Evolutionary conservation across 1,140 invertebrate genomes (phyloP).

Genomic region (Conus ventricosus): DNA sequence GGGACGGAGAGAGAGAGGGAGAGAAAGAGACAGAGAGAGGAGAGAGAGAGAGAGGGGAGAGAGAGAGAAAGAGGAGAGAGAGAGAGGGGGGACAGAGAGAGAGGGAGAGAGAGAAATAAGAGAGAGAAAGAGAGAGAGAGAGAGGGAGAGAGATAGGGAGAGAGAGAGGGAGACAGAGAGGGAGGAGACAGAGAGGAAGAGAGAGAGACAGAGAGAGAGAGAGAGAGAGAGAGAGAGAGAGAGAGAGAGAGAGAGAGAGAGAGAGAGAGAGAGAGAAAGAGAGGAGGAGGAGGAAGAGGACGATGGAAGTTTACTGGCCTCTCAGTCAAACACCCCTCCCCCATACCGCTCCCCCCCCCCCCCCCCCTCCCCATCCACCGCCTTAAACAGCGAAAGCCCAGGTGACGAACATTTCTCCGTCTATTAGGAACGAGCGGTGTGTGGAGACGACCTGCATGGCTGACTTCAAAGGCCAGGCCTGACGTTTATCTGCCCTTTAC

Average conservation of each 20-base stretch:
- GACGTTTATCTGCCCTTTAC: too few species aligned
- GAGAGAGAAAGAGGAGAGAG: neutral
- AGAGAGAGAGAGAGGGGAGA: neutral
- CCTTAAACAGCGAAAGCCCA: too few species aligned
- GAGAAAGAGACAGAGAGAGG: neutral
- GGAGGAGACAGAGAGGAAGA: neutral
- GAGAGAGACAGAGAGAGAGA: constrained; percentile 16
- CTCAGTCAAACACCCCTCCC: too few species aligned
- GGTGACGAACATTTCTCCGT: too few species aligned
- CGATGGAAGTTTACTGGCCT: neutral
- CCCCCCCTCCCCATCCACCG: too few species aligned
- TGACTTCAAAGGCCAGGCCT: too few species aligned
- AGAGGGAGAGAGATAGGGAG: constrained; percentile 30
- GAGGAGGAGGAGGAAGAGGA: too few species aligned
- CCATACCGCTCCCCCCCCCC: too few species aligned
- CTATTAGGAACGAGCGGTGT: too few species aligned
- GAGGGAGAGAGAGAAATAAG: neutral
- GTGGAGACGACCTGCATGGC: too few species aligned
- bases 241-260: neutral
- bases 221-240: neutral
- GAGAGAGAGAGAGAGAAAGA: neutral
- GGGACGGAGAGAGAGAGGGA: too few species aligned
- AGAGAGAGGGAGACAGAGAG: neutral
- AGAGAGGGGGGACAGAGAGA: neutral
- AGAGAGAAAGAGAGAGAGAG: constrained; percentile 1